phyloP scores from a whole-genome alignment of 2,888 invertebrate species.

The Calameuta filiformis region DNA sequence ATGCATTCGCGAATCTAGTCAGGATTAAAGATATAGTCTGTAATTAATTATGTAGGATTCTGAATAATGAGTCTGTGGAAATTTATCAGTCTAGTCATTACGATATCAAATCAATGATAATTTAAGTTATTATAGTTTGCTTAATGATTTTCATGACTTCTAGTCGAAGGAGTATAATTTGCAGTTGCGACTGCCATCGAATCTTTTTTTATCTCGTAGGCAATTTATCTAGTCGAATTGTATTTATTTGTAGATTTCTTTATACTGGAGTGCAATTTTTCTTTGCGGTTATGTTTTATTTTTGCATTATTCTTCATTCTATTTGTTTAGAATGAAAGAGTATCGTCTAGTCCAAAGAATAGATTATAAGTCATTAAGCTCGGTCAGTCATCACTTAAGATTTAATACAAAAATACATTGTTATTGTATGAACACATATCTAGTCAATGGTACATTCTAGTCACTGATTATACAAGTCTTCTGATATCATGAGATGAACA shows the following conservation, averaged over 20 bases:
- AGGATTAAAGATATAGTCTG: background rate
- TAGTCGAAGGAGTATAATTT: background rate
- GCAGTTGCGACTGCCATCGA: background rate
- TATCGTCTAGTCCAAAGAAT: slow-evolving; percentile 58
- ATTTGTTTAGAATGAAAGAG: slow-evolving; percentile 51
- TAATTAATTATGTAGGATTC: background rate
- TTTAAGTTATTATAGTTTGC: background rate
- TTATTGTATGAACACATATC: background rate
- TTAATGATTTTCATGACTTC: background rate
- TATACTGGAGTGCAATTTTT: slow-evolving; percentile 19
- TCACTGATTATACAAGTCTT: background rate
- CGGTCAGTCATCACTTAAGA: background rate
- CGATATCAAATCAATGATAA: background rate
- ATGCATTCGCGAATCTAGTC: background rate
- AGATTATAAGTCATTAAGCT: slow-evolving; percentile 11
- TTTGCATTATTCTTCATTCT: slow-evolving; percentile 49
- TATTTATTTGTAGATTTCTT: background rate
- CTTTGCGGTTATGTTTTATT: slow-evolving; percentile 40
- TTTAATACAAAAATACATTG: background rate
- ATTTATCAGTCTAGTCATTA: background rate
- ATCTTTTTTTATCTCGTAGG: background rate
- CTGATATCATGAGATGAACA: background rate
- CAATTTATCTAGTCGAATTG: background rate
- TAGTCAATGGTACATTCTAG: background rate
- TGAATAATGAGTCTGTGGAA: background rate